Evolutionary conservation across 2,113 vertebrate species (phyloP).

Genomic region (Pagrus major): DNA sequence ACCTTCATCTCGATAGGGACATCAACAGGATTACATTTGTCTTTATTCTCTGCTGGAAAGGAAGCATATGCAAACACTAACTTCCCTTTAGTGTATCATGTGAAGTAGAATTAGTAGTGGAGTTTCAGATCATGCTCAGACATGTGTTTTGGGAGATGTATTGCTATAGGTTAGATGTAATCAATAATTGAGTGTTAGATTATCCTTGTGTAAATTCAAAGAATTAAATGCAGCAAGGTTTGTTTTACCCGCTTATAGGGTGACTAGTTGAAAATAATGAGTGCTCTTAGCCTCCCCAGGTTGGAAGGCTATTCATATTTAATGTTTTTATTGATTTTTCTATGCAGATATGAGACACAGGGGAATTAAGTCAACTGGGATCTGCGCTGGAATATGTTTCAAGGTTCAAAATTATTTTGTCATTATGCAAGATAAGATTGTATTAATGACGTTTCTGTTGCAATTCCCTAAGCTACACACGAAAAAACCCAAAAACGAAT

Average conservation of each 20-base stretch:
- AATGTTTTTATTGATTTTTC: not conserved
- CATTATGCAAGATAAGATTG: too few species aligned
- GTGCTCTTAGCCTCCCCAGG: not conserved
- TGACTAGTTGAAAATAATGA: conserved; percentile 2
- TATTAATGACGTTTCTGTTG: too few species aligned
- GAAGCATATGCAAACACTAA: conserved; percentile 25
- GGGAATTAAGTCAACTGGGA: not conserved
- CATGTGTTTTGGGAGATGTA: not conserved
- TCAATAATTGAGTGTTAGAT: not conserved
- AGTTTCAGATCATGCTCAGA: conserved; percentile 9
- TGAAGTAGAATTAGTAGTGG: not conserved
- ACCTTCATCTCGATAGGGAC: conserved; percentile 61
- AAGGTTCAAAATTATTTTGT: too few species aligned
- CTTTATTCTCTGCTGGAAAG: conserved; percentile 57
- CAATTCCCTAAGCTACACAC: too few species aligned
- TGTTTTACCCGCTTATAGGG: conserved; percentile 7
- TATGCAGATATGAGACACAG: not conserved
- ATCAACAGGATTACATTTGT: conserved; percentile 61
- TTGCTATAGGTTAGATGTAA: conserved; percentile 11
- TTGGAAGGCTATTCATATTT: not conserved
- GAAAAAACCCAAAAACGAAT: too few species aligned
- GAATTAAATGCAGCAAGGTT: not conserved
- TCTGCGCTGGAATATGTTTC: not conserved
- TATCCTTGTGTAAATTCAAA: not conserved
- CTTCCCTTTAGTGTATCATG: not conserved